A percentile compares a stretch with the other conserved stretches of the same genome.
Evolutionary conservation across 2,888 invertebrate species (phyloP).

Genomic region (Parnassius glacialis): DNA sequence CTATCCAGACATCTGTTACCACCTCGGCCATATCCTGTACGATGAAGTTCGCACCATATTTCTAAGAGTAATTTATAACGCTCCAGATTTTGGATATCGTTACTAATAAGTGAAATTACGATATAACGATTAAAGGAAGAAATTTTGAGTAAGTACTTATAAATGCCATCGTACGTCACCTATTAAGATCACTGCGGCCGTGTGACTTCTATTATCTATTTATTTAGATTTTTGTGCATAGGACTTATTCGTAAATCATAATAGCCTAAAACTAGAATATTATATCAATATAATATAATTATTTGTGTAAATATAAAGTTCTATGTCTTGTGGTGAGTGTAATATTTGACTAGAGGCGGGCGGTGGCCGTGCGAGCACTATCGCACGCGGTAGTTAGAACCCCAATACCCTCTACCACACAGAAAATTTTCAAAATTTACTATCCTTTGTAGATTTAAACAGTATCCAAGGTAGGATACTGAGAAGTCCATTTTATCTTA

Average conservation of each 20-base stretch:
- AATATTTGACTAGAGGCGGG: slow-evolving; percentile 81
- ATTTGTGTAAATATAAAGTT: slow-evolving; percentile 82
- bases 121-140: no score
- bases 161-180: no score
- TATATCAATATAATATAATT: slow-evolving; percentile 80
- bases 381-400: slow-evolving; percentile 31
- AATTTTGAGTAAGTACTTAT: no score
- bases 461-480: slow-evolving; percentile 4
- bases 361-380: slow-evolving; percentile 49
- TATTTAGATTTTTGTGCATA: slow-evolving; percentile 45
- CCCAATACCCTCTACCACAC: slow-evolving; percentile 17
- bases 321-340: slow-evolving; percentile 76
- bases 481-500: neutral
- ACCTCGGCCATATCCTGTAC: no score
- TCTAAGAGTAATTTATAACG: no score
- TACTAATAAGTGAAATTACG: no score
- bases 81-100: no score
- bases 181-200: no score
- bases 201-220: no score
- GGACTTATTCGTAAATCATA: slow-evolving; percentile 73
- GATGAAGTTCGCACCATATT: no score
- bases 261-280: slow-evolving; percentile 80
- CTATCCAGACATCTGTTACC: no score
- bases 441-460: slow-evolving; percentile 4
- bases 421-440: slow-evolving; percentile 8